These are phyloP conservation scores for Menidia beryllina DNA, from an alignment of 2,113 vertebrate genomes.

Conservation along the genomic window DNA sequence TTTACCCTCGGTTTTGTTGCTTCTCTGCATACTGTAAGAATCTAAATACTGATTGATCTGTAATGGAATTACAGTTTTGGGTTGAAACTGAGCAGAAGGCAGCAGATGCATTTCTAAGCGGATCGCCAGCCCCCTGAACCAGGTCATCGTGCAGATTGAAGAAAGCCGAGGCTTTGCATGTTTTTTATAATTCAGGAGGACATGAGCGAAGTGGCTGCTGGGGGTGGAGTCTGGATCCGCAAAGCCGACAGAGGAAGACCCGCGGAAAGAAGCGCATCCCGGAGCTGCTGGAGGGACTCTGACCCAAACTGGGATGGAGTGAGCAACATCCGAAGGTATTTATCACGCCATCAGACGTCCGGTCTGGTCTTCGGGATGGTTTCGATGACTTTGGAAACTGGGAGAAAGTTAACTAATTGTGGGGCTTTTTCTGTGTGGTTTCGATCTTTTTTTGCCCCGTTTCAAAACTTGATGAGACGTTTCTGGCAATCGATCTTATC, in stretches of 20 bases:
- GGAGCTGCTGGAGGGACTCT: constrained; percentile 32
- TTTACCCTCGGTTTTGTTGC: not conserved
- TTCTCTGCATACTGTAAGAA: too few relatives aligned
- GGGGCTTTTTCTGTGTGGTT: not conserved
- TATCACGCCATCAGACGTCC: too few relatives aligned
- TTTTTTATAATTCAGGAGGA: constrained; percentile 67
- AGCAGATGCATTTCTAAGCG: constrained; percentile 18
- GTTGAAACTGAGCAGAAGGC: not conserved
- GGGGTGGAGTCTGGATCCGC: constrained; percentile 53
- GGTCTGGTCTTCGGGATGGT: constrained; percentile 8
- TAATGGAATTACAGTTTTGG: not conserved
- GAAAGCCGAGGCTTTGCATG: constrained; percentile 52
- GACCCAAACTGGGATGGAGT: constrained; percentile 50
- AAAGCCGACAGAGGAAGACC: constrained; percentile 45
- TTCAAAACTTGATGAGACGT: not conserved
- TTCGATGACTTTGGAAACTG: not conserved
- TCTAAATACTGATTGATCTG: not conserved
- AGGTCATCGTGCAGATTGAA: constrained; percentile 42
- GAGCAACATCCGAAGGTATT: constrained; percentile 50
- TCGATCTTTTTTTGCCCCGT: not conserved
- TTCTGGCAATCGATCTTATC: not conserved
- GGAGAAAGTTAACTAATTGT: not conserved
- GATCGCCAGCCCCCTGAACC: constrained; percentile 16
- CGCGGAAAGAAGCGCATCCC: constrained; percentile 10
- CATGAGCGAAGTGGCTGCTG: constrained; percentile 30